A percentile compares a stretch with the other conserved stretches of the same genome.
Evolutionary conservation across 2,888 invertebrate species (phyloP).

Genomic region (Mantis religiosa): DNA sequence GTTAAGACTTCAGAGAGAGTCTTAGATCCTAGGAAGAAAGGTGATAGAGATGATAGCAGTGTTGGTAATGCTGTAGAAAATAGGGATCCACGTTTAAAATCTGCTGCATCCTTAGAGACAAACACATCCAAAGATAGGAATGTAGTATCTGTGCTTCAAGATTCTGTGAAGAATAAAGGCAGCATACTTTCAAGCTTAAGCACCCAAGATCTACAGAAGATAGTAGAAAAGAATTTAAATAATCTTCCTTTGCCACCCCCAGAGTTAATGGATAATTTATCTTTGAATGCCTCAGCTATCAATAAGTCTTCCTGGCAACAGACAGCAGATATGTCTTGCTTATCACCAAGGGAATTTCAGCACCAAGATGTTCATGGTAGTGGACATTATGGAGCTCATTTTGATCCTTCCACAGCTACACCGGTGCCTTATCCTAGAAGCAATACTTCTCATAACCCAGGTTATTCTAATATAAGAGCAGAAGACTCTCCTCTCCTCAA

Average conservation of each 20-base stretch:
- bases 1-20: neutral
- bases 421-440: neutral
- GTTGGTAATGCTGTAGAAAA: neutral
- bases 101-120: neutral
- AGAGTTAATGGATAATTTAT: neutral
- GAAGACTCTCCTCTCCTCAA: neutral
- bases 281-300: neutral
- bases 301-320: neutral
- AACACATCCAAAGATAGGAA: neutral
- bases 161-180: neutral
- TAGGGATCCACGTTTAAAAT: neutral
- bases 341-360: neutral
- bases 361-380: neutral
- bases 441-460: neutral
- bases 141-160: neutral
- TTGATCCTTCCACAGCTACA: neutral
- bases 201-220: constrained; percentile 23
- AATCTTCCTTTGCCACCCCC: constrained; percentile 25
- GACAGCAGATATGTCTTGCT: neutral
- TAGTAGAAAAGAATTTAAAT: constrained; percentile 14
- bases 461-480: neutral
- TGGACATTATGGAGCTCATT: neutral
- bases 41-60: neutral
- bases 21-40: neutral
- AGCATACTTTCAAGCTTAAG: constrained; percentile 25